Conservation (phyloP, 1,140 invertebrate genomes). For the Bombus superbus region DNA sequence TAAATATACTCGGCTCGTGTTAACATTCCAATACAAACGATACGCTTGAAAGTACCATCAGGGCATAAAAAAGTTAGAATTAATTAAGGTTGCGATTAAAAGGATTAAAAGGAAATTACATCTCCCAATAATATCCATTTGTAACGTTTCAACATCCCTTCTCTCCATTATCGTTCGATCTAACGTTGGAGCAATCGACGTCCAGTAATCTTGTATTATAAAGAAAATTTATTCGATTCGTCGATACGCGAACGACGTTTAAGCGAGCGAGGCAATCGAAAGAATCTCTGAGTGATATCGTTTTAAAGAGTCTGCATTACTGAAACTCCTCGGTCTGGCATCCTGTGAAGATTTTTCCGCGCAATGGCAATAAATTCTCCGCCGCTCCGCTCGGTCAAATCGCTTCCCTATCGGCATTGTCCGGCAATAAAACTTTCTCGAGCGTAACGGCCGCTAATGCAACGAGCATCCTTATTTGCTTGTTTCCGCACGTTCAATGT, state of each 20-base stretch:
- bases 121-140: too few species aligned
- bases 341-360: background rate
- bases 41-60: too few species aligned
- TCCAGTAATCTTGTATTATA: too few species aligned
- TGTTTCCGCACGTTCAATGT: conserved; percentile 37
- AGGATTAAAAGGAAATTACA: too few species aligned
- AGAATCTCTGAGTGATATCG: background rate
- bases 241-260: background rate
- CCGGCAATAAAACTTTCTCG: conserved; percentile 69
- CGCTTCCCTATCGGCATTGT: conserved; percentile 58
- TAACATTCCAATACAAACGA: too few species aligned
- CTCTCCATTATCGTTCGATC: background rate
- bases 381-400: conserved; percentile 49
- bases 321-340: conserved; percentile 21
- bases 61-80: too few species aligned
- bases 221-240: background rate
- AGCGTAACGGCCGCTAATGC: conserved; percentile 67
- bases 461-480: conserved; percentile 69
- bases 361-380: conserved; percentile 55
- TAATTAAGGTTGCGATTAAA: background rate
- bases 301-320: background rate
- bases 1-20: too few species aligned
- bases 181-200: background rate
- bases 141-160: too few species aligned
- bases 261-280: background rate